Evolutionary conservation across 2,888 invertebrate genomes (phyloP), one percentile per base, ranked within the genome.

Genomic region (Oscheius sp.): DNA sequence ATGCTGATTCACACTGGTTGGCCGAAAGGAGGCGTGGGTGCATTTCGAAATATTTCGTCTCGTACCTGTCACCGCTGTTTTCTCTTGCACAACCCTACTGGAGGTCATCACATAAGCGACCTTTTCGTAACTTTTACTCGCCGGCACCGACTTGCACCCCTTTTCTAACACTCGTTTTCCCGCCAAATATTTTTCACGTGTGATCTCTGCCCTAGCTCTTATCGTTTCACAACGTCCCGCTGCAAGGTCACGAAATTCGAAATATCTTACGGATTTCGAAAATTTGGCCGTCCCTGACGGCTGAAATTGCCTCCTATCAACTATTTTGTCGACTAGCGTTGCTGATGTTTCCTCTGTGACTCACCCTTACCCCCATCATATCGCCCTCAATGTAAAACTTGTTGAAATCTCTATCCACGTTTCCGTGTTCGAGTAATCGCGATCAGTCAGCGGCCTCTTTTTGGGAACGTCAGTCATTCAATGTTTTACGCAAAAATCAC

Each of bases 41-140:
- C 63, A 48, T 70, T 70, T 70, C 70, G 70, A 70, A 70, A 66
- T 66, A 27, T 65, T 37, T 48, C 34, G 20, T 48, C 31, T 50
- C 61, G 50, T 52, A 61, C 68, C 48, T 39, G 39, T 65, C 67
- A 67, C 55, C 45, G 25, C 46, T 67, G 20, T 31, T 39, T 71
- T 67, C 34, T 52, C 46, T 20, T 65, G 69, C 25, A 61, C 55
- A 10, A 61, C 6, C n/a, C 46, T 63, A 46, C 63, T 65, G 64
- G 42, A 61, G 61, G 61, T 61, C 61, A 61, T 55, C 34, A n/a
- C 55, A 34, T 55, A 33, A 17, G 55, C 33, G 55, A 55, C 55
- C 33, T n/a, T 34, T 55, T 17, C 55, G 55, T 55, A 55, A 55
- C 55, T 55, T 34, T 55, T 53, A 31, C 53, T 53, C 34, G 33